These are phyloP conservation scores for Myotis pilosus DNA, from an alignment of 2,797 vertebrate species.

Conservation along the genomic window DNA sequence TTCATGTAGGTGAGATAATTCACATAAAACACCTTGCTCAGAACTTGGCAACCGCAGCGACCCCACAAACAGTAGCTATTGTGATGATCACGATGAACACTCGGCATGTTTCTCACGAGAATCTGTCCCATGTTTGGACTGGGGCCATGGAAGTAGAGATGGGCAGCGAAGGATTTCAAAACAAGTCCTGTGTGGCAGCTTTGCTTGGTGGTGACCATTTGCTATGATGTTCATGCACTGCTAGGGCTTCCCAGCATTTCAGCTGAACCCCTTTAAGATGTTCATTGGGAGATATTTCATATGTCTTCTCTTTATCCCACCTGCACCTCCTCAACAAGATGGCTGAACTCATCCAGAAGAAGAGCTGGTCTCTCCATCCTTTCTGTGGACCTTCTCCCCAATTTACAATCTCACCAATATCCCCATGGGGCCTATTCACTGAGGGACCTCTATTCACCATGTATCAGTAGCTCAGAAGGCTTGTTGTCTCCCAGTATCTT, in stretches of 20 bases:
- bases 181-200: not conserved
- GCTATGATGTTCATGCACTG: not conserved
- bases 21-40: not conserved
- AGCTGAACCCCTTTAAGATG: not conserved
- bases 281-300: not conserved
- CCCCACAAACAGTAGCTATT: not conserved
- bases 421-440: not conserved
- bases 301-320: not conserved
- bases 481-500: not conserved
- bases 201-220: not conserved
- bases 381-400: not conserved
- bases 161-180: not conserved
- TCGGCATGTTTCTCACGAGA: not conserved
- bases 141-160: not conserved
- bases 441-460: not conserved
- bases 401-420: not conserved
- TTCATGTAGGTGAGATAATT: not conserved
- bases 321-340: not conserved
- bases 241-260: not conserved
- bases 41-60: not conserved
- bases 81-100: not conserved
- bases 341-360: not conserved
- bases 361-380: not conserved
- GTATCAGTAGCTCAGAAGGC: not conserved
- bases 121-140: not conserved